Percentiles rank a stretch among this genome's conserved stretches.
Conservation (phyloP, 2,113 vertebrate genomes). For the Strix uralensis region DNA sequence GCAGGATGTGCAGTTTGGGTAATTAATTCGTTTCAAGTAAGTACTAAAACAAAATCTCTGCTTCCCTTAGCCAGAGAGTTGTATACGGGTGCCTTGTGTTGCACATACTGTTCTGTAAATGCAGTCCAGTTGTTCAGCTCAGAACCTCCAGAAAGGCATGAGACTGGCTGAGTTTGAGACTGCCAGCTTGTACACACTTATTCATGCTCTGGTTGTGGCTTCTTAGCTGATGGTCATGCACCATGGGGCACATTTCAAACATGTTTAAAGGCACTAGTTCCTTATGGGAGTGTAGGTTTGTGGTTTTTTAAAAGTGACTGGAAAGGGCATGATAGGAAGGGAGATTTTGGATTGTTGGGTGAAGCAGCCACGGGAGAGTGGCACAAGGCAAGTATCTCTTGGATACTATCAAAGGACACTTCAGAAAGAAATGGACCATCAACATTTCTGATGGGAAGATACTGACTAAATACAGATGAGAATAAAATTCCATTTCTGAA, state of each 20-base stretch:
- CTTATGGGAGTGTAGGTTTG: not conserved
- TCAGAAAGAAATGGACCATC: not conserved
- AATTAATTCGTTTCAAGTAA: constrained; percentile 22
- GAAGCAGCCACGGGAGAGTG: not conserved
- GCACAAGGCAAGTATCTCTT: not conserved
- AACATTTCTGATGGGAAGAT: not conserved
- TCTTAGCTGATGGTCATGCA: not conserved
- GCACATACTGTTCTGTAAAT: not conserved
- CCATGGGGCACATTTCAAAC: not conserved
- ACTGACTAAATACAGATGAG: not conserved
- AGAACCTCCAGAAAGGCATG: not conserved
- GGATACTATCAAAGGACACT: not conserved
- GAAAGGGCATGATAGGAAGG: not conserved
- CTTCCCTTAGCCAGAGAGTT: not conserved
- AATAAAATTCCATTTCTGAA: not conserved
- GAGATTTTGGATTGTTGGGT: not conserved
- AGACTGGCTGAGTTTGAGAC: not conserved
- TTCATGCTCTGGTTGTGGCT: not conserved
- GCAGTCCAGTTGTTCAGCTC: not conserved
- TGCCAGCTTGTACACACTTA: not conserved
- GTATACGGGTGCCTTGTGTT: not conserved
- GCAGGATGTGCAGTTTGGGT: not conserved
- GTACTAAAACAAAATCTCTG: not conserved
- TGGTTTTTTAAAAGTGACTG: not conserved
- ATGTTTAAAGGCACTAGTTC: not conserved